A percentile compares a stretch with the other conserved stretches of the same genome.
Conservation (phyloP, 30 jellyfish, hydroid and myxozoan species). For the Aurelia sp. region DNA sequence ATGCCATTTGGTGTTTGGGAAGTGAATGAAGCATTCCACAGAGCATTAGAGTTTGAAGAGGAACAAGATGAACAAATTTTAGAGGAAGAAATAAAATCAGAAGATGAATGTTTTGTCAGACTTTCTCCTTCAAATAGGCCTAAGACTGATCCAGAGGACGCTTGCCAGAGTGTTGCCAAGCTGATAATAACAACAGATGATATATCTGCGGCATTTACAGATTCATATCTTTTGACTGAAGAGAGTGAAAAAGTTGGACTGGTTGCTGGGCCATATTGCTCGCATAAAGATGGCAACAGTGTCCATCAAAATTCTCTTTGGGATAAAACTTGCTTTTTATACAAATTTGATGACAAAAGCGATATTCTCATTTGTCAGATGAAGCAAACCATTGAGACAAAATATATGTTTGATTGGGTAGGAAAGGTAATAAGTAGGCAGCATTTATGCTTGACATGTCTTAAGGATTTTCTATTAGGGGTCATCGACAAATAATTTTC, state of each 20-base stretch:
- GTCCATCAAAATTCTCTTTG: slow-evolving; percentile 33
- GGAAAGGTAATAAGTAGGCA: slow-evolving; percentile 26
- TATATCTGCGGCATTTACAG: slow-evolving; percentile 39
- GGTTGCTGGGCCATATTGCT: slow-evolving; percentile 26
- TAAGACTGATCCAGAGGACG: no score
- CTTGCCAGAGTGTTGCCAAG: slow-evolving; percentile 1
- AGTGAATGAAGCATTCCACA: slow-evolving; percentile 59
- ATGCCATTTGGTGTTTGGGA: slow-evolving; percentile 75
- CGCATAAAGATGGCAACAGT: slow-evolving; percentile 14
- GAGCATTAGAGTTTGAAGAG: slow-evolving; percentile 80
- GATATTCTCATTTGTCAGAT: slow-evolving; percentile 43
- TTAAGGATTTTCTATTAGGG: no score
- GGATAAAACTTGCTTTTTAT: slow-evolving; percentile 59
- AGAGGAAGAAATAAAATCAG: slow-evolving; percentile 28
- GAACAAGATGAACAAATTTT: slow-evolving; percentile 74
- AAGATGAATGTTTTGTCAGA: slow-evolving; percentile 35
- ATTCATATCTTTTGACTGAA: slow-evolving; percentile 28
- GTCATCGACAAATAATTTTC: no score
- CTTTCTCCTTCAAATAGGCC: slow-evolving; percentile 15
- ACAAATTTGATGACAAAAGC: slow-evolving; percentile 3
- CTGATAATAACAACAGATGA: slow-evolving; percentile 42
- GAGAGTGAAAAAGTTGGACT: slow-evolving; percentile 26
- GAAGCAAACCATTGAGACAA: slow-evolving; percentile 23
- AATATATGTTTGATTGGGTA: slow-evolving; percentile 39
- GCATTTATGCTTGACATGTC: no score